Evolutionary conservation across 1,140 invertebrate species (phyloP), one percentile per base, ranked within the genome.

Genomic region (Bombus picipes): DNA sequence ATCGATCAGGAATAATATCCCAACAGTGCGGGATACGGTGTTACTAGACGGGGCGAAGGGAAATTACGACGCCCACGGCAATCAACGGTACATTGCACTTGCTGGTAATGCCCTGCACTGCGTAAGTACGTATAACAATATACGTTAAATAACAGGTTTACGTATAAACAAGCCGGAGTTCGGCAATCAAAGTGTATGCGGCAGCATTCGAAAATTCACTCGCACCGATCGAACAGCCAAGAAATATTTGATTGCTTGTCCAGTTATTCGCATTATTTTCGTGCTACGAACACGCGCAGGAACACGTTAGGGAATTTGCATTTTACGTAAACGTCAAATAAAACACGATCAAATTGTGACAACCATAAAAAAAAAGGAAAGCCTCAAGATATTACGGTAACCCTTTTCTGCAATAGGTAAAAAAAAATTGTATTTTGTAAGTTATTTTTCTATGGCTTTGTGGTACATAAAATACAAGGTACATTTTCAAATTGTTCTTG

Each of bases 61-160:
- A 66, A 71, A 75, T 80, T 47, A 81, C 85, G 86, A 89, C 89
- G 93, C 93, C 91, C 87, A 90, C 90, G 92, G 93, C 94, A 91
- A 93, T 91, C 89, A 94, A 94, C 94, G 94, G 94, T 93, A 94
- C 91, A 93, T 94, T 86, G 89, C 89, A 90, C 89, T 88, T 89
- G 86, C 83, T 86, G 34, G 89, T 88, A 88, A 90, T 83, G 87
- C 89, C 65, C 80, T 66, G 65, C 81, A 72, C 80, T 70, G 82
- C 83, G 78, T 71, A 81, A 81, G 81, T 87, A 82, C 57, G 43
- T 41, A 43, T 32, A 87, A 84, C 80, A 82, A 86, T 88, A 70
- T 79, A 72, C 80, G 76, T 89, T 74, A 83, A 83, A 79, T 87
- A 89, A 89, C 88, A 89, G 81, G 83, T 89, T 80, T 47, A 74